Percentiles rank a stretch among this genome's conserved stretches.
phyloP scores from a whole-genome alignment of 2,113 vertebrate species.

The Nicator chloris region DNA sequence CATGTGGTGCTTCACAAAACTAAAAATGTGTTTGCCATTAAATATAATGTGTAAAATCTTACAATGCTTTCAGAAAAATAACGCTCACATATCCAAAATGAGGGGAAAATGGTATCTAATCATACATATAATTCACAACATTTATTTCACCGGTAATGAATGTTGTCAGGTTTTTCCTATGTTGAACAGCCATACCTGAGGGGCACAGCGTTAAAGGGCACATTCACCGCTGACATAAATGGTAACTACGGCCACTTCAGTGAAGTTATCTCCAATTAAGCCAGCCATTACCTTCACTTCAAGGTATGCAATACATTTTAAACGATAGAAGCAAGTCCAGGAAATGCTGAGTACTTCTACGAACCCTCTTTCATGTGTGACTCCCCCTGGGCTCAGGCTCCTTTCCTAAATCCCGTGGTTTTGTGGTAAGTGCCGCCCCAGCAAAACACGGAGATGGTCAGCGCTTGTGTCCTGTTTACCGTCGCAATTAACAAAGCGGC shows the following conservation, averaged over 20 bases:
- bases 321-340: constrained; percentile 23
- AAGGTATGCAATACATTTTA: constrained; percentile 14
- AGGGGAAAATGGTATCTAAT: constrained; percentile 35
- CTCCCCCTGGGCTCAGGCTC: neutral
- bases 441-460: neutral
- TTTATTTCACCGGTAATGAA: neutral
- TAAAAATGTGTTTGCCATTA: constrained; percentile 52
- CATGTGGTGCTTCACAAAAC: neutral
- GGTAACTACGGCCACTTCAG: neutral
- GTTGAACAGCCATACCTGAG: neutral
- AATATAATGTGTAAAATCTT: constrained; percentile 14
- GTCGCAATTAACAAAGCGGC: constrained; percentile 41
- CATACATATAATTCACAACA: neutral
- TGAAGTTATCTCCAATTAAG: constrained; percentile 37
- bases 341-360: neutral
- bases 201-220: neutral
- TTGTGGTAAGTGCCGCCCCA: neutral
- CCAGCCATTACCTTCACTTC: neutral
- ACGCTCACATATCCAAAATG: neutral
- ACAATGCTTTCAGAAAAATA: constrained; percentile 37
- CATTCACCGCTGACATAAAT: neutral
- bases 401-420: neutral
- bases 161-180: neutral
- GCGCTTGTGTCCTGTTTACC: constrained; percentile 20
- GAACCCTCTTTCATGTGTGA: neutral